Base-by-base conservation (phyloP, 1,140 invertebrate species). In the Argopecten irradians region DNA sequence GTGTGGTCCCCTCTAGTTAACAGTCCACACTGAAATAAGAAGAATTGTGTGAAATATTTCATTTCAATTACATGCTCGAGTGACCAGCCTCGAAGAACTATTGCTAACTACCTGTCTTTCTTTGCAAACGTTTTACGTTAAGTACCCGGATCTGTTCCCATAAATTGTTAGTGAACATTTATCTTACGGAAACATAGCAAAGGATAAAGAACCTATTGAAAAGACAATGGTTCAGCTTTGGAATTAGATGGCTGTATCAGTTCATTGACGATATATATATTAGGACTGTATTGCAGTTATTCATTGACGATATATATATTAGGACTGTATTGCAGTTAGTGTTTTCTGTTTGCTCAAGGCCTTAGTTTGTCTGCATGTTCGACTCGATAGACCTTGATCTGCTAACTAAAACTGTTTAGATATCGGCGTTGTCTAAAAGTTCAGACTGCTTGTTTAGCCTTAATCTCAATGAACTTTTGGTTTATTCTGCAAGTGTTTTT, bases 1-100 rank as follows among this genome's bases (percentile, higher is more conserved):
- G 55, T 71, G 55, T 71, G 55, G 55, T 71, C 55, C 28, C 28
- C 8, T 5, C 55, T 71, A 71, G 55, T 71, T 71, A 71, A 71
- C 55, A 71, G 55, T n/a, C 55, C n/a, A 22, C 55, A 71, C 55
- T 71, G n/a, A 71, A 71, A 71, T 71, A 71, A 71, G 55, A 71
- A 71, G n/a, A 71, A 28, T 71, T 71, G 55, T 71, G 55, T 71
- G 55, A 71, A 71, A 71, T 71, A 71, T 71, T 71, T 71, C 55
- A 71, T 71, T 71, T 71, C 22, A 71, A 71, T 71, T 71, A 71
- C 55, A 71, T 71, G 55, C 22, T 71, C 13, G 55, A 71, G 55
- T 71, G 55, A n/a, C 19, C 55, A 71, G 55, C 55, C 55, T 11
- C 5, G 22, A 1, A 28, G 55, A 71, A 71, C 55, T n/a, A 16